phyloP scores from a whole-genome alignment of 2,888 invertebrate species.

The Erannis defoliaria region DNA sequence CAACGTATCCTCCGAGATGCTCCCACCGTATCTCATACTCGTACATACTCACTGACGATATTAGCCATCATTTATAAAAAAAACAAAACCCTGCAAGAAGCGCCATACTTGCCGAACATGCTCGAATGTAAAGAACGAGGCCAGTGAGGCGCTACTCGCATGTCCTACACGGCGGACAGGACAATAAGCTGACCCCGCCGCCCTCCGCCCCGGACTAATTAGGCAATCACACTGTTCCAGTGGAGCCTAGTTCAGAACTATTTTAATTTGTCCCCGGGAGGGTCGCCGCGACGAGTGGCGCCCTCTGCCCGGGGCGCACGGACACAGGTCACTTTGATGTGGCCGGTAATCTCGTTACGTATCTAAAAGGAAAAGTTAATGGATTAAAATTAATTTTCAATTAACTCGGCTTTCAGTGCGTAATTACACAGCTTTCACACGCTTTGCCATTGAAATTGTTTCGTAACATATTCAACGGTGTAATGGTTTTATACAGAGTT shows the following conservation, averaged over 20 bases:
- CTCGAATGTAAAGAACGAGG: background rate
- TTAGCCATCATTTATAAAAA: too few species aligned
- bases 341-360: background rate
- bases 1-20: background rate
- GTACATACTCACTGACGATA: too few species aligned
- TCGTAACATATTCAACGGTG: too few species aligned
- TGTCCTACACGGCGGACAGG: background rate
- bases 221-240: constrained; percentile 5
- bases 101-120: too few species aligned
- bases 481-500: too few species aligned
- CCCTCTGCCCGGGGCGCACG: background rate
- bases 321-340: background rate
- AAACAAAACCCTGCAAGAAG: too few species aligned
- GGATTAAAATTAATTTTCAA: background rate
- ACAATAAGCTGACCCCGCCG: constrained; percentile 29
- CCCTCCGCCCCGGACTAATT: constrained; percentile 40
- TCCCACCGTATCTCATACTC: too few species aligned
- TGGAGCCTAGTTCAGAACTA: constrained; percentile 36
- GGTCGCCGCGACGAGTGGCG: background rate
- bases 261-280: constrained; percentile 37
- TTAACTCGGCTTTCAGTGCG: background rate
- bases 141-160: background rate
- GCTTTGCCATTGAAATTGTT: too few species aligned
- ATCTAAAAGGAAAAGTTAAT: background rate
- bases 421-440: background rate